Conservation (phyloP, 2,797 vertebrate genomes). For the Semotilus atromaculatus region DNA sequence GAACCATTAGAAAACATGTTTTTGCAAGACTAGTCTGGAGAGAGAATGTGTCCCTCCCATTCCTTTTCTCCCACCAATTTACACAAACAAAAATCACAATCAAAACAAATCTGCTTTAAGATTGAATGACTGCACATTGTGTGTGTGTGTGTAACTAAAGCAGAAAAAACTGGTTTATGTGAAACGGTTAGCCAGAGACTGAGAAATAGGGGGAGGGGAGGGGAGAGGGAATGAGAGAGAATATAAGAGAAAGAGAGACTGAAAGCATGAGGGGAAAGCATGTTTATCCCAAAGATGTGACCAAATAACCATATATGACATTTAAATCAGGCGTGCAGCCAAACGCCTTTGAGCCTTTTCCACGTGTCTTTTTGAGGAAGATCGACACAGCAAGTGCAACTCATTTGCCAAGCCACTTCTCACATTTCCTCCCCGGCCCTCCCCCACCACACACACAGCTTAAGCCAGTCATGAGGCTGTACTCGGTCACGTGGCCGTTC, state of each 20-base stretch:
- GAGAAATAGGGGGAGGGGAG: neutral
- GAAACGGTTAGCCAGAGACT: slow-evolving; percentile 27
- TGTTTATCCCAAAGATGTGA: neutral
- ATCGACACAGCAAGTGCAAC: slow-evolving; percentile 75
- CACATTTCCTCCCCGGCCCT: slow-evolving; percentile 84
- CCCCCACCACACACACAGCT: slow-evolving; percentile 84
- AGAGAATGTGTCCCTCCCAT: slow-evolving; percentile 1
- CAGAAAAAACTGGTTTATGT: slow-evolving; percentile 71
- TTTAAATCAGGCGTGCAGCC: slow-evolving; percentile 35
- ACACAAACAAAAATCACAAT: slow-evolving; percentile 14
- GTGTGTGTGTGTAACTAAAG: slow-evolving; percentile 50
- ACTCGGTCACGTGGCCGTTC: slow-evolving; percentile 83
- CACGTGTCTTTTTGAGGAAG: slow-evolving; percentile 69
- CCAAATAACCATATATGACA: neutral
- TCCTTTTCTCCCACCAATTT: neutral
- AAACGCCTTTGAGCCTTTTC: slow-evolving; percentile 40
- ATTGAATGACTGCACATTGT: slow-evolving; percentile 28
- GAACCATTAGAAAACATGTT: slow-evolving; percentile 25
- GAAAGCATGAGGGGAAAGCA: slow-evolving; percentile 35
- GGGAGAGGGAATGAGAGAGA: neutral
- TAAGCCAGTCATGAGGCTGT: slow-evolving; percentile 95
- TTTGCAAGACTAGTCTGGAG: slow-evolving; percentile 15
- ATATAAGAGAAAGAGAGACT: neutral
- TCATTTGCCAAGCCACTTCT: slow-evolving; percentile 88
- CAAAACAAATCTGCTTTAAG: slow-evolving; percentile 37